Evolutionary conservation across 2,888 invertebrate species (phyloP).

Genomic region (Microctonus hyperodae): DNA sequence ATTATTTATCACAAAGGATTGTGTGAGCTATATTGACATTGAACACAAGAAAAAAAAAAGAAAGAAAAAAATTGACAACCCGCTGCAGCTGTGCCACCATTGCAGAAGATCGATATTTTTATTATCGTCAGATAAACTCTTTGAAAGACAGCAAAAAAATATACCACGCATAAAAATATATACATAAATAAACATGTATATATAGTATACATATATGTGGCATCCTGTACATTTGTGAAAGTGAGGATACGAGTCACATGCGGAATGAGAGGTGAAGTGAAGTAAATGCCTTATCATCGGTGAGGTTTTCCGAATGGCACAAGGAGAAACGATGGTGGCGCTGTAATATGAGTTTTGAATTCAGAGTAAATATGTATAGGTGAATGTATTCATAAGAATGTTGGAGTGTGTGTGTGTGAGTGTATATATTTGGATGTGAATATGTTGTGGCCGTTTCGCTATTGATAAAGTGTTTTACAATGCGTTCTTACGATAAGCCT

Average conservation of each 20-base stretch:
- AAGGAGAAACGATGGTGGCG: neutral
- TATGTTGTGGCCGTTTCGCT: conserved; percentile 13
- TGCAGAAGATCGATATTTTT: conserved; percentile 9
- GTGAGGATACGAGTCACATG: too few relatives aligned
- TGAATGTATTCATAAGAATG: neutral
- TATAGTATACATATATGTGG: neutral
- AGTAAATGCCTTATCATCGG: conserved; percentile 2
- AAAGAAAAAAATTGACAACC: neutral
- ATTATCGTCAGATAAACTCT: conserved; percentile 15
- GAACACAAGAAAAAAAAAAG: neutral
- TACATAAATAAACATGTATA: neutral
- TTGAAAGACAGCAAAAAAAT: neutral
- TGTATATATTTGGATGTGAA: neutral
- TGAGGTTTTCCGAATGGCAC: conserved; percentile 5
- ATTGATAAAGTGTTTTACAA: conserved; percentile 5
- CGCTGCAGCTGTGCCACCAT: neutral
- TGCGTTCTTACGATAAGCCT: conserved; percentile 13
- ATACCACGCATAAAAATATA: too few relatives aligned
- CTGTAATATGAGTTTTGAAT: neutral
- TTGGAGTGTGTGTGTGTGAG: too few relatives aligned
- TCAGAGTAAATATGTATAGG: neutral
- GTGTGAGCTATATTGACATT: neutral
- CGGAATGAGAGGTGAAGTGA: conserved; percentile 1
- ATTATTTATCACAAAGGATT: conserved; percentile 3
- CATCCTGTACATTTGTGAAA: neutral